Evolutionary conservation across 1,140 invertebrate species (phyloP).

Genomic region (Pinna nobilis): DNA sequence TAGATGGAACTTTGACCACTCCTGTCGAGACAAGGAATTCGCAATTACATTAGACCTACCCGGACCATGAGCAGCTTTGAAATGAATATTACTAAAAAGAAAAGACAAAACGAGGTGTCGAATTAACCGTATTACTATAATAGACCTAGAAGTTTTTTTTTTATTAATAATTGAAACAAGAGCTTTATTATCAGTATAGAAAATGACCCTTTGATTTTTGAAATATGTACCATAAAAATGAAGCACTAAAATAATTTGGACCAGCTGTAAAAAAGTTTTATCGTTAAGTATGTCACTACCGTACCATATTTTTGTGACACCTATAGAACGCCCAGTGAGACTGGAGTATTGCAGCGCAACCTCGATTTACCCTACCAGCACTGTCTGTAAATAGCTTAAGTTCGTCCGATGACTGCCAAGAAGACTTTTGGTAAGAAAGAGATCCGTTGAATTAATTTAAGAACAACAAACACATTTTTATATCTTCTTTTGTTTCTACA

Average conservation of each 20-base stretch:
- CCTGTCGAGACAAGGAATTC: constrained; percentile 41
- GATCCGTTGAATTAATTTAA: constrained; percentile 28
- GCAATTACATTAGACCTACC: constrained; percentile 20
- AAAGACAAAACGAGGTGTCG: constrained; percentile 20
- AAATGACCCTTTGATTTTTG: constrained; percentile 19
- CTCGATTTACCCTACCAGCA: not conserved
- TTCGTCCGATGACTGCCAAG: not conserved
- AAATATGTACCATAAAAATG: constrained; percentile 1
- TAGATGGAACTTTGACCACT: constrained; percentile 15
- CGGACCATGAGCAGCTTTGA: constrained; percentile 21
- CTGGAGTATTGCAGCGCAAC: constrained; percentile 9
- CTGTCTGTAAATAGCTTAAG: constrained; percentile 19
- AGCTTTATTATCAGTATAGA: constrained; percentile 27
- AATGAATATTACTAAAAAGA: constrained; percentile 34
- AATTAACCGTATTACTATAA: constrained; percentile 23
- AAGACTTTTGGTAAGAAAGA: not conserved
- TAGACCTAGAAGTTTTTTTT: constrained; percentile 28
- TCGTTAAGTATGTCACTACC: constrained; percentile 2
- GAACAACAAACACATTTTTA: constrained; percentile 26
- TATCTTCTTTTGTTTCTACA: constrained; percentile 12
- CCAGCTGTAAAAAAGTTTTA: constrained; percentile 35
- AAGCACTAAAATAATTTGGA: constrained; percentile 33
- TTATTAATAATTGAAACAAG: constrained; percentile 36
- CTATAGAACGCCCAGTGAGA: constrained; percentile 3
- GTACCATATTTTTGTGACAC: constrained; percentile 7